Evolutionary conservation across 1,140 invertebrate species (phyloP).

Genomic region (Argopecten irradians): DNA sequence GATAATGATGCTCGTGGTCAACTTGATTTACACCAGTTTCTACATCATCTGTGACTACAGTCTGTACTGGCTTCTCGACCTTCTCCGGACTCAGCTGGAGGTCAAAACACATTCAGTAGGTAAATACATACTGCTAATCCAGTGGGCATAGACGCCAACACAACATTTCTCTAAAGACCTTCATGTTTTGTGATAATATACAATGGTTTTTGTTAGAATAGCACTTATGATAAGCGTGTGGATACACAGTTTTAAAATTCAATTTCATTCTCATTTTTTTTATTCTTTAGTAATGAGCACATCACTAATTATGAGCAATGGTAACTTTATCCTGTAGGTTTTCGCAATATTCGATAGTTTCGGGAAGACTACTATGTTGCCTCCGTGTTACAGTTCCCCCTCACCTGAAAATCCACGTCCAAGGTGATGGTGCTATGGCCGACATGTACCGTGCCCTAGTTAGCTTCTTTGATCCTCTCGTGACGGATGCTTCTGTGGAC

Average conservation of each 20-base stretch:
- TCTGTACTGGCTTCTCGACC: conserved; percentile 85
- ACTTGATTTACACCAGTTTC: conserved; percentile 82
- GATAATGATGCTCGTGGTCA: conserved; percentile 81
- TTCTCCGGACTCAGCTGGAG: conserved; percentile 83
- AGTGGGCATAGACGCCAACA: too few species aligned
- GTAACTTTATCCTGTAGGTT: too few species aligned
- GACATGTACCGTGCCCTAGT: conserved; percentile 74
- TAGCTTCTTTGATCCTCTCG: conserved; percentile 71
- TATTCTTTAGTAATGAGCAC: too few species aligned
- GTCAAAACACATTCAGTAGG: conserved; percentile 74
- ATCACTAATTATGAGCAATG: too few species aligned
- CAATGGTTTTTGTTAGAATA: too few species aligned
- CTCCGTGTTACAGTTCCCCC: conserved; percentile 59
- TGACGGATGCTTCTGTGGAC: conserved; percentile 60
- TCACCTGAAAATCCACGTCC: conserved; percentile 72
- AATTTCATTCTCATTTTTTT: too few species aligned
- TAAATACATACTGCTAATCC: conserved; percentile 31
- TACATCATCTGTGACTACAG: conserved; percentile 86
- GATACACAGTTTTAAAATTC: too few species aligned
- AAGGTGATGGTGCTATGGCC: conserved; percentile 71
- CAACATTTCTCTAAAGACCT: too few species aligned
- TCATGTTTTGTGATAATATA: too few species aligned
- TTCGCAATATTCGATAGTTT: too few species aligned
- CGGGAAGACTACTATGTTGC: not conserved
- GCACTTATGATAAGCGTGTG: too few species aligned